Evolutionary conservation across 1,140 invertebrate genomes (phyloP).

Genomic region (Nylanderia fulva): DNA sequence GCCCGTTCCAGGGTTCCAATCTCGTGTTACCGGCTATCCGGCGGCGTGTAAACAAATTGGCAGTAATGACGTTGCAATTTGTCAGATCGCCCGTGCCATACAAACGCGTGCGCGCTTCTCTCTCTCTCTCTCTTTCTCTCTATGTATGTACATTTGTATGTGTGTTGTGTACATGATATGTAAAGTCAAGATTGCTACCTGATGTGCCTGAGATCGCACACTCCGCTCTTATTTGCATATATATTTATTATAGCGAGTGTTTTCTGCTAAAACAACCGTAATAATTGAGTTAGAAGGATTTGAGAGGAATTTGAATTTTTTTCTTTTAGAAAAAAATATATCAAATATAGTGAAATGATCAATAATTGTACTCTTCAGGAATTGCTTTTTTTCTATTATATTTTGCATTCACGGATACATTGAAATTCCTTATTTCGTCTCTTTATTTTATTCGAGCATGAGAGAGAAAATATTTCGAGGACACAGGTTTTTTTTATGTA

Average conservation of each 20-base stretch:
- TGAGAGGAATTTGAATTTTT: not conserved
- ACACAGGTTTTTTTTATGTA: not conserved
- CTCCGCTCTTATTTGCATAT: slow-evolving; percentile 69
- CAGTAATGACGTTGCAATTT: slow-evolving; percentile 84
- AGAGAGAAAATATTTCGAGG: not conserved
- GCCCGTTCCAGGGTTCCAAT: slow-evolving; percentile 43
- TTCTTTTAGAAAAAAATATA: no score
- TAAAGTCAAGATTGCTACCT: slow-evolving; percentile 65
- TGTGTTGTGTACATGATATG: slow-evolving; percentile 43
- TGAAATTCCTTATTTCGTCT: not conserved
- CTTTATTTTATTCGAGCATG: not conserved
- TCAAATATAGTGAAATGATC: not conserved
- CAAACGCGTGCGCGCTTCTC: not conserved
- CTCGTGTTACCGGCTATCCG: slow-evolving; percentile 79
- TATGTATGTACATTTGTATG: not conserved
- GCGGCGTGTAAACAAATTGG: slow-evolving; percentile 83
- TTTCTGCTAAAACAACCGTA: not conserved
- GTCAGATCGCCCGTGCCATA: slow-evolving; percentile 77
- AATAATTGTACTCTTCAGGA: not conserved
- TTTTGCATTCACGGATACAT: not conserved
- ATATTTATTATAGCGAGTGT: slow-evolving; percentile 43
- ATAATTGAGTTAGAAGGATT: not conserved
- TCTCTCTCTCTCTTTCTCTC: not conserved
- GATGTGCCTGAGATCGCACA: slow-evolving; percentile 40
- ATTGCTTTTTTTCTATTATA: not conserved